A percentile compares a stretch with the other conserved stretches of the same genome.
phyloP scores from a whole-genome alignment of 2,888 invertebrate species.

The Parasteatoda lunata region DNA sequence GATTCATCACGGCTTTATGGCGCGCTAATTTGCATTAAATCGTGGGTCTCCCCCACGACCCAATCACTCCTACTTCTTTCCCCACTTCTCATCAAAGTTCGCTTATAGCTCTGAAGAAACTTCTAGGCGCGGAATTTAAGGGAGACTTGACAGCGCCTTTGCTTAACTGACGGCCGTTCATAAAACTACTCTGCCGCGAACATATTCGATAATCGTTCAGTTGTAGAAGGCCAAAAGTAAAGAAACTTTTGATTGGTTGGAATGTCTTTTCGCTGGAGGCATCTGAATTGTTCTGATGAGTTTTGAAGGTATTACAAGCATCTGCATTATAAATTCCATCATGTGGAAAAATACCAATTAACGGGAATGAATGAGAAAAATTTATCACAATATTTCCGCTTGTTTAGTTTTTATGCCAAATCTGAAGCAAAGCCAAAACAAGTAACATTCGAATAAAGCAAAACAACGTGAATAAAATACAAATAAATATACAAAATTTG shows the following conservation, averaged over 20 bases:
- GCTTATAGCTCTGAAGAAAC: slow-evolving; percentile 54
- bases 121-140: neutral
- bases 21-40: slow-evolving; percentile 64
- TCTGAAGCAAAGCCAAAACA: too few species aligned
- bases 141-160: slow-evolving; percentile 15
- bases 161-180: slow-evolving; percentile 39
- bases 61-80: neutral
- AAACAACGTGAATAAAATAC: too few species aligned
- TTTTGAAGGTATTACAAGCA: slow-evolving; percentile 7
- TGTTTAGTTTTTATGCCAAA: too few species aligned
- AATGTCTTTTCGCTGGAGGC: slow-evolving; percentile 19
- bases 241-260: slow-evolving; percentile 59
- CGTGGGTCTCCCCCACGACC: slow-evolving; percentile 25
- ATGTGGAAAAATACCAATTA: slow-evolving; percentile 49
- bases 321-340: slow-evolving; percentile 6
- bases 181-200: slow-evolving; percentile 57
- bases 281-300: slow-evolving; percentile 8
- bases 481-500: too few species aligned
- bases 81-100: slow-evolving; percentile 52
- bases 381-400: too few species aligned
- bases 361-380: neutral
- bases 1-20: slow-evolving; percentile 64
- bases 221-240: neutral
- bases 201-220: slow-evolving; percentile 61
- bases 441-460: too few species aligned